A percentile compares a stretch with the other conserved stretches of the same genome.
Evolutionary conservation across 2,113 vertebrate species (phyloP).

Genomic region (Eurypyga helias): DNA sequence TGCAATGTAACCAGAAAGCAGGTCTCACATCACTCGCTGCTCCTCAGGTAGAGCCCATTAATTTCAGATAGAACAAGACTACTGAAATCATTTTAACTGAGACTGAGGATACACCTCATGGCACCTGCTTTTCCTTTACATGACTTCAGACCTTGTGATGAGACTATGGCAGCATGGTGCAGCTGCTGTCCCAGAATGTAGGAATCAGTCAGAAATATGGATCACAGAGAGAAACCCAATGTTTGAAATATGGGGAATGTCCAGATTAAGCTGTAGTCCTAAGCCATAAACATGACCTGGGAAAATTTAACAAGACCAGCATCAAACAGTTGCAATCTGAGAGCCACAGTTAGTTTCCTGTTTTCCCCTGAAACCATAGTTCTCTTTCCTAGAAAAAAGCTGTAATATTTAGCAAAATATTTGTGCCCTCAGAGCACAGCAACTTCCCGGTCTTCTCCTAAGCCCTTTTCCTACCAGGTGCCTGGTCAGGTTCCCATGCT

Average conservation of each 20-base stretch:
- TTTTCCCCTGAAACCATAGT: neutral
- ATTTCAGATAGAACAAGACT: neutral
- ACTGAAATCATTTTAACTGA: neutral
- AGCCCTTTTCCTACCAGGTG: rapidly evolving
- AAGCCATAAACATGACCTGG: neutral
- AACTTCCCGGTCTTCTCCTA: neutral
- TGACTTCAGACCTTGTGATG: neutral
- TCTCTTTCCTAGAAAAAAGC: neutral
- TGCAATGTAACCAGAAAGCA: neutral
- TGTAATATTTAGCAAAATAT: neutral
- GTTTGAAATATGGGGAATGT: neutral
- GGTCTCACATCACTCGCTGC: neutral
- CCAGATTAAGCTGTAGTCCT: neutral
- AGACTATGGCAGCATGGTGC: neutral
- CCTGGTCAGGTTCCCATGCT: too few species aligned
- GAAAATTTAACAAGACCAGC: neutral
- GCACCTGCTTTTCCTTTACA: neutral
- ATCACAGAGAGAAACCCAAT: neutral
- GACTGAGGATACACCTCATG: neutral
- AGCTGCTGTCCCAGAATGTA: neutral
- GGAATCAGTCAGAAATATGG: neutral
- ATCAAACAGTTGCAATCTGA: neutral
- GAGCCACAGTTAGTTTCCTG: rapidly evolving
- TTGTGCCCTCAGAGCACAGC: neutral
- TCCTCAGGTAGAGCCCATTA: neutral